These are phyloP conservation scores for Hoplodrina ambigua DNA, from an alignment of 2,888 invertebrate genomes.

Conservation along the genomic window DNA sequence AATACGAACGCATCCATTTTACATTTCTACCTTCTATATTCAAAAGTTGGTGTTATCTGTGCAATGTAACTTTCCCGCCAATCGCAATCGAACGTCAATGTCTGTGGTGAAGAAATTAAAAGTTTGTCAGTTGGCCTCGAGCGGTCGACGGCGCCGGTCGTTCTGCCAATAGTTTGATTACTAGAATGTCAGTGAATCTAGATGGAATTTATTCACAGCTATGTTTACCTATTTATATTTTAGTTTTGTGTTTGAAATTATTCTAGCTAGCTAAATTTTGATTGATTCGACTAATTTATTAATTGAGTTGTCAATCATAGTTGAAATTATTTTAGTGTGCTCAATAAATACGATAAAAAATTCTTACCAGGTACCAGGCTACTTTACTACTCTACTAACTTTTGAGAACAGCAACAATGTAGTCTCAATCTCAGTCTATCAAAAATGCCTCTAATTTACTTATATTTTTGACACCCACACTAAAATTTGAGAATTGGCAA, in stretches of 20 bases:
- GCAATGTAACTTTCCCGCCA: constrained; percentile 87
- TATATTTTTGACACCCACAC: no score
- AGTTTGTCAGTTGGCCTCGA: constrained; percentile 85
- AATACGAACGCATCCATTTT: constrained; percentile 75
- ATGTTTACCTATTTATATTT: constrained; percentile 33
- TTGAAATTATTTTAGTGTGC: neutral
- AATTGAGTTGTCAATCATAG: constrained; percentile 12
- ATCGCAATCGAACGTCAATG: constrained; percentile 87
- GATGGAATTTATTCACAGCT: constrained; percentile 39
- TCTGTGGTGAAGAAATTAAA: constrained; percentile 87
- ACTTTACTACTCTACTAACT: no score
- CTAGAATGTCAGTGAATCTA: constrained; percentile 63
- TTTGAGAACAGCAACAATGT: no score
- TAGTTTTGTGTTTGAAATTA: constrained; percentile 4
- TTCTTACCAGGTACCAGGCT: neutral
- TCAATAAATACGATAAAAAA: neutral
- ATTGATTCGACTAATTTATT: neutral
- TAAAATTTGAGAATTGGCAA: no score
- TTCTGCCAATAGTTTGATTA: constrained; percentile 73
- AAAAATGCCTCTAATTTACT: no score
- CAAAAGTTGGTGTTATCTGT: constrained; percentile 83
- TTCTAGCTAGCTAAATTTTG: neutral
- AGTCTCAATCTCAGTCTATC: no score
- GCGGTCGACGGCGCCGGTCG: constrained; percentile 82
- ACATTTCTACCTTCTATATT: constrained; percentile 76